Evolutionary conservation across 2,797 vertebrate genomes (phyloP), one percentile per base, ranked within the genome.

Genomic region (Sebastes matsubarae): DNA sequence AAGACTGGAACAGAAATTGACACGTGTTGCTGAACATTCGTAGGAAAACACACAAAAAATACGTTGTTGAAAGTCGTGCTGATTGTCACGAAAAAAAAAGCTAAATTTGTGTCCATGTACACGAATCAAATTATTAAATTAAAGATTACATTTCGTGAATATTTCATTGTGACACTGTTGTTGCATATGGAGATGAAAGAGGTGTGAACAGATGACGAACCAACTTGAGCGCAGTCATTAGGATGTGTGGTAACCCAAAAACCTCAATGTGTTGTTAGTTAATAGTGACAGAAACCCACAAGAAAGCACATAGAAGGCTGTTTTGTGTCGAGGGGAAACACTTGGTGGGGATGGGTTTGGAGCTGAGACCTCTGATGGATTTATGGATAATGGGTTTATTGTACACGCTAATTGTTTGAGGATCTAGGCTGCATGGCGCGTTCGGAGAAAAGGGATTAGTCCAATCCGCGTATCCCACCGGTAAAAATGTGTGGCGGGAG

Each of bases 341-440:
- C 72, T 79, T 50, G 64, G 65, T 72, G 3, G 82, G 65, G 82
- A 85, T 55, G 68, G 66, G 63, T 16, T 42, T 55, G 24, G 55
- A 81, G 83, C 66, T 22, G 77, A 77, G 72, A 77, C 81, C 90
- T 72, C 88, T 61, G 89, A 89, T 87, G 89, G 87, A 88, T 93
- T 91, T 84, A 87, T 84, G 87, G 87, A 90, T 91, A 91, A 93
- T 89, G 72, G 88, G 81, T 90, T 92, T 90, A 93, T 92, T 88
- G 82, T 90, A 83, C 38, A 60, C 34, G 72, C 80, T 92, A 88
- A 91, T 92, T 93, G 92, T 93, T 90, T 14, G 77, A 91, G 90
- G 81, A 92, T 90, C 87, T 59, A 30, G 88, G 78, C 64, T 81
- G 80, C 77, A 57, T 69, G 87, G 84, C 73, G 79, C 61, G 69